phyloP scores from a whole-genome alignment of 2,113 vertebrate species.

The Poeciliopsis occidentalis region DNA sequence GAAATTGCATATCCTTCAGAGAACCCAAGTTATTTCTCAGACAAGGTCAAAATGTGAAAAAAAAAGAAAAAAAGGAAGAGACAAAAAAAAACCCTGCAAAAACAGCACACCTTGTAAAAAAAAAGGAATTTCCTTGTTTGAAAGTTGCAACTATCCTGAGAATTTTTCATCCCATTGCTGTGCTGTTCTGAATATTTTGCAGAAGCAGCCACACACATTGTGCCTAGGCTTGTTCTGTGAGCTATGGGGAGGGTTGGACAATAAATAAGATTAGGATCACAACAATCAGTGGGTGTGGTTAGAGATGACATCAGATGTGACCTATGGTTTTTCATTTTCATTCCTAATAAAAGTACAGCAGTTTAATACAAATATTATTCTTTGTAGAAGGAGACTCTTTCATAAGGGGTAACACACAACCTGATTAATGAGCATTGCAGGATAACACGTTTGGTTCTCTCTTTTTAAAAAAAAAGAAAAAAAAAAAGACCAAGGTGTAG shows the following conservation, averaged over 20 bases:
- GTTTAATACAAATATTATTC: constrained; percentile 11
- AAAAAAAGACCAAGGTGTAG: constrained; percentile 20
- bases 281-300: constrained; percentile 35
- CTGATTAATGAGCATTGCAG: constrained; percentile 24
- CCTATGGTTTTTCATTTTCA: constrained; percentile 40
- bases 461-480: constrained; percentile 1
- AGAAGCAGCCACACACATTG: background rate
- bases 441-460: constrained; percentile 11
- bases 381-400: constrained; percentile 8
- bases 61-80: constrained; percentile 7
- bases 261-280: constrained; percentile 15
- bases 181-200: constrained; percentile 27
- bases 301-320: constrained; percentile 12
- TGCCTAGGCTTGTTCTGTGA: constrained; percentile 7
- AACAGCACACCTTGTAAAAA: background rate
- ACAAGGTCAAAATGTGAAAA: constrained; percentile 26
- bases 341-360: constrained; percentile 28
- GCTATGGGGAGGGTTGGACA: constrained; percentile 18
- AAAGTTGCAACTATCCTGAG: constrained; percentile 26
- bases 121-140: constrained; percentile 18
- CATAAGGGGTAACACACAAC: constrained; percentile 3
- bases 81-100: background rate
- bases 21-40: constrained; percentile 24
- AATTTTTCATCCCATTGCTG: constrained; percentile 22
- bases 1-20: constrained; percentile 38